phyloP scores from a whole-genome alignment of 2,113 vertebrate genomes.

The Apistogramma diplotaenia region DNA sequence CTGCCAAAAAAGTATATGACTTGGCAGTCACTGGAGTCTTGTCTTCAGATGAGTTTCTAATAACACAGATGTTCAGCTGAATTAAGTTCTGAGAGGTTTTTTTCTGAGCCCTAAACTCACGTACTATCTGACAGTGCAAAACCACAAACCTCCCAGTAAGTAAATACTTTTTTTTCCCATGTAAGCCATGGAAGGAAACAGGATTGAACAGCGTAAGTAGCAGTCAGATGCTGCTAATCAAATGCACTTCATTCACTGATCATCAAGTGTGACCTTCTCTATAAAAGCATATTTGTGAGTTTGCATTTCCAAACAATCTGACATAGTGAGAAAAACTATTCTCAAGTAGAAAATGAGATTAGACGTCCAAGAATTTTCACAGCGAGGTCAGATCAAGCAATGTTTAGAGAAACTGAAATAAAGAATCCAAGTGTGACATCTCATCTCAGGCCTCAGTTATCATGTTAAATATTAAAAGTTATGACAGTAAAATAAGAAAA shows the following conservation, averaged over 20 bases:
- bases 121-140: neutral
- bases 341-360: neutral
- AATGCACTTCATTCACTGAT: neutral
- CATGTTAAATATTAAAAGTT: neutral
- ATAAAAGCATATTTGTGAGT: too few species aligned
- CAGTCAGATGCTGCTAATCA: neutral
- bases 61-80: slow-evolving; percentile 27
- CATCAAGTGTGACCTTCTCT: too few species aligned
- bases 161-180: neutral
- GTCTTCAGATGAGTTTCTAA: neutral
- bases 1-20: slow-evolving; percentile 25
- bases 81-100: slow-evolving; percentile 11
- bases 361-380: neutral
- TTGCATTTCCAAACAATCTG: too few species aligned
- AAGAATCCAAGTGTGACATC: neutral
- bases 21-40: slow-evolving; percentile 17
- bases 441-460: neutral
- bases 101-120: neutral
- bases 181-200: too few species aligned
- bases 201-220: neutral
- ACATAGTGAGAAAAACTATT: neutral
- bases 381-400: neutral
- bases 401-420: neutral
- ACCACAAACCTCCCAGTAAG: neutral
- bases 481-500: neutral